phyloP scores from a whole-genome alignment of 2,888 invertebrate genomes.

The Nebria salina region DNA sequence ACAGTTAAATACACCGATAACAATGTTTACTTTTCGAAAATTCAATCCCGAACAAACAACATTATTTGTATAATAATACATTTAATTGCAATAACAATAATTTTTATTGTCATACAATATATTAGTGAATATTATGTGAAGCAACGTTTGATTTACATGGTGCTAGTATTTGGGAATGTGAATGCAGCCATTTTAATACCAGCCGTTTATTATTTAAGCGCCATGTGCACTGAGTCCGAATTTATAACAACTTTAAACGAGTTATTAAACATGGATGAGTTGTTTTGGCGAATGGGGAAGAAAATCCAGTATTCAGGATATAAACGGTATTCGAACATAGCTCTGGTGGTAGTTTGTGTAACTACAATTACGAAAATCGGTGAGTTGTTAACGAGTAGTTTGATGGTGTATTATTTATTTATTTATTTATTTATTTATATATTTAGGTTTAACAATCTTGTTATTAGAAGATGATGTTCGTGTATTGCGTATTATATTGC shows the following conservation, averaged over 20 bases:
- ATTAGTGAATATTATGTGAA: neutral
- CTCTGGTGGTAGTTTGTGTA: neutral
- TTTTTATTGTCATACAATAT: neutral
- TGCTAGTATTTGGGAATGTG: neutral
- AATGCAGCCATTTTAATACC: neutral
- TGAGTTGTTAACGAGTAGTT: neutral
- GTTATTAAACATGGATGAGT: neutral
- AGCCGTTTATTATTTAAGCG: neutral
- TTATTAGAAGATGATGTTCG: neutral
- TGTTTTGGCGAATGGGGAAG: neutral
- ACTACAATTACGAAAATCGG: neutral
- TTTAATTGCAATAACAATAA: neutral
- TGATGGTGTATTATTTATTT: too few relatives aligned
- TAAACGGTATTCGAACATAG: neutral
- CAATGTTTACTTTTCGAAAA: neutral
- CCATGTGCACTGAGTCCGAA: neutral
- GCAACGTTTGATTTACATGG: neutral
- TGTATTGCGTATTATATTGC: neutral
- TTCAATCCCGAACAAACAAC: neutral
- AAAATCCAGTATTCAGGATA: neutral
- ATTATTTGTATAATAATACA: neutral
- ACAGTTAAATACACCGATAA: neutral
- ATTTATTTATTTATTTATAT: too few relatives aligned
- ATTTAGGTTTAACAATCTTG: neutral
- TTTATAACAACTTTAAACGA: neutral